Evolutionary conservation across 2,113 vertebrate species (phyloP).

Genomic region (Notiomystis cincta): DNA sequence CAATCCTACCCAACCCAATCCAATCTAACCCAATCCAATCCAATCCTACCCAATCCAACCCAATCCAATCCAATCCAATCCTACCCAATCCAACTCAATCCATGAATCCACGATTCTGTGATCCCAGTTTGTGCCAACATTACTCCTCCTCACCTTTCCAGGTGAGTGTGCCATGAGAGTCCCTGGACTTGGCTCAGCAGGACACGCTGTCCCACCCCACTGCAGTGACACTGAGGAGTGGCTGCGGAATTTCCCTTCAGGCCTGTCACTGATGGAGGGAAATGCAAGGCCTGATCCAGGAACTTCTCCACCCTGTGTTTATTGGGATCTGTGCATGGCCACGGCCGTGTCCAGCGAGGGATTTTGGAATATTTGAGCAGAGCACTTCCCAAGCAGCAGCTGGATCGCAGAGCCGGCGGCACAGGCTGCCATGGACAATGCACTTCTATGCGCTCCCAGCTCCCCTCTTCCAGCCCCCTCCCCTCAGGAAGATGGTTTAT

Average conservation of each 20-base stretch:
- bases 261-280: background rate
- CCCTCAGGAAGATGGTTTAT: slow-evolving; percentile 71
- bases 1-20: too few relatives aligned
- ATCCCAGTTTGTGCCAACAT: accelerated
- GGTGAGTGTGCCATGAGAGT: accelerated
- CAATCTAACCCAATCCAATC: too few relatives aligned
- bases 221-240: accelerated
- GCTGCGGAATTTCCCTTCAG: background rate
- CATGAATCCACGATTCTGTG: background rate
- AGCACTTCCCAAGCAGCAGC: slow-evolving; percentile 48
- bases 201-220: background rate
- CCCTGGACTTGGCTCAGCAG: background rate
- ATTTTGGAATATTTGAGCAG: slow-evolving; percentile 37
- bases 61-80: too few relatives aligned
- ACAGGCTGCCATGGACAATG: background rate
- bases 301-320: background rate
- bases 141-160: background rate
- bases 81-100: background rate
- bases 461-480: background rate
- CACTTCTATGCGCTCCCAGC: slow-evolving; percentile 1
- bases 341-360: background rate
- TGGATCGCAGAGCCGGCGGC: slow-evolving; percentile 19
- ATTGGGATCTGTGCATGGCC: background rate
- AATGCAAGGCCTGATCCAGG: background rate
- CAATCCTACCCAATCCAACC: too few relatives aligned